Percentiles rank a stretch among this genome's conserved stretches.
Evolutionary conservation across 2,888 invertebrate genomes (phyloP).

Genomic region (Argyresthia goedartella): DNA sequence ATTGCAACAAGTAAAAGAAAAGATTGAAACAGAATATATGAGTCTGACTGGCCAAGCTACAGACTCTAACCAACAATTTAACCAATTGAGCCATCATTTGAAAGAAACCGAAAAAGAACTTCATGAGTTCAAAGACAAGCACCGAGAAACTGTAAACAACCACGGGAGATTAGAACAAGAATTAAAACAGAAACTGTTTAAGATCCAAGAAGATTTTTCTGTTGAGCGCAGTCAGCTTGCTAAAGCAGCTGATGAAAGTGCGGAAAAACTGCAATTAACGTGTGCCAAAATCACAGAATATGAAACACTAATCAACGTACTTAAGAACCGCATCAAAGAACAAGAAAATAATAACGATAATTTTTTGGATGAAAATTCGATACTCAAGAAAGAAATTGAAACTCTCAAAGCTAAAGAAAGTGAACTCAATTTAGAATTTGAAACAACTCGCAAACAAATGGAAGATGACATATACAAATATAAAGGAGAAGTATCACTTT

Average conservation of each 20-base stretch:
- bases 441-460: slow-evolving; percentile 42
- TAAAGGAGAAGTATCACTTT: slow-evolving; percentile 49
- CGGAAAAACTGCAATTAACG: slow-evolving; percentile 41
- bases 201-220: slow-evolving; percentile 52
- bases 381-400: slow-evolving; percentile 52
- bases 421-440: slow-evolving; percentile 43
- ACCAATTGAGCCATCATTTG: slow-evolving; percentile 66
- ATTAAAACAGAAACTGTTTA: slow-evolving; percentile 55
- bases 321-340: slow-evolving; percentile 35
- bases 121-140: slow-evolving; percentile 59
- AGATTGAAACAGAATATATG: slow-evolving; percentile 71
- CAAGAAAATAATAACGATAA: slow-evolving; percentile 42
- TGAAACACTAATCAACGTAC: slow-evolving; percentile 30
- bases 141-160: slow-evolving; percentile 49
- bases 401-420: slow-evolving; percentile 44
- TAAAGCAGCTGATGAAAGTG: slow-evolving; percentile 39
- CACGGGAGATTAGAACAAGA: slow-evolving; percentile 59
- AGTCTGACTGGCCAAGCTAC: slow-evolving; percentile 70
- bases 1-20: slow-evolving; percentile 67
- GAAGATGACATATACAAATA: slow-evolving; percentile 58
- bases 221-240: slow-evolving; percentile 44
- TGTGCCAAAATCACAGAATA: slow-evolving; percentile 46
- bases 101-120: slow-evolving; percentile 70
- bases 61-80: slow-evolving; percentile 72
- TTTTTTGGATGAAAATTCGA: slow-evolving; percentile 51